Percentiles rank a stretch among this genome's conserved stretches.
Conservation (phyloP, 2,797 vertebrate genomes). For the Clarias laeviceps region DNA sequence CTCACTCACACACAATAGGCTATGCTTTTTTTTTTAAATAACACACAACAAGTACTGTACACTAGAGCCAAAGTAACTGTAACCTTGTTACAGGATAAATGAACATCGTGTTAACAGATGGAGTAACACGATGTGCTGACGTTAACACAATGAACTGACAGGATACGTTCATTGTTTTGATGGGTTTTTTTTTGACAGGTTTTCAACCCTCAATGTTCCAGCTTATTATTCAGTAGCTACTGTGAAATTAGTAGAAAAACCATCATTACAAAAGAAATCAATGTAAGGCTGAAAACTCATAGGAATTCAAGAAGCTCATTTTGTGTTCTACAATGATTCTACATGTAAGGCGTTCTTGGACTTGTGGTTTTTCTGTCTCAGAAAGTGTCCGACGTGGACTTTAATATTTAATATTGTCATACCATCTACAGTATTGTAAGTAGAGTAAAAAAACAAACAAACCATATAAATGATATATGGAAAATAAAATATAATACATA, state of each 20-base stretch:
- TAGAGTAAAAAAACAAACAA: too few relatives aligned
- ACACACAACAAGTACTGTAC: not conserved
- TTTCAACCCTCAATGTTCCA: not conserved
- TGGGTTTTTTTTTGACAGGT: not conserved
- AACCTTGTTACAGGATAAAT: too few relatives aligned
- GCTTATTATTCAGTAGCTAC: not conserved
- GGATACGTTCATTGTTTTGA: not conserved
- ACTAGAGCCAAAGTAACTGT: not conserved
- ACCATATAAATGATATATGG: too few relatives aligned
- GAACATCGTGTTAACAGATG: not conserved
- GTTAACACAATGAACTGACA: not conserved
- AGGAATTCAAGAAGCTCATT: not conserved
- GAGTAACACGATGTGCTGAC: not conserved
- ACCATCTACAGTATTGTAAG: not conserved
- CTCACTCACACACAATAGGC: slow-evolving; percentile 20
- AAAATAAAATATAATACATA: too few relatives aligned
- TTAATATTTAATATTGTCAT: too few relatives aligned
- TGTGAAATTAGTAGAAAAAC: not conserved
- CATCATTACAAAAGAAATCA: not conserved
- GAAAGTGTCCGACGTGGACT: too few relatives aligned
- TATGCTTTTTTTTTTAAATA: not conserved
- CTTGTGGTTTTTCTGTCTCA: not conserved
- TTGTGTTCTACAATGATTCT: not conserved
- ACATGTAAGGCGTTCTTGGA: not conserved
- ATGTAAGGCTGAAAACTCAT: not conserved